Conservation (phyloP, 2,888 invertebrate genomes). For the Imbricaverruca yamaguchii region DNA sequence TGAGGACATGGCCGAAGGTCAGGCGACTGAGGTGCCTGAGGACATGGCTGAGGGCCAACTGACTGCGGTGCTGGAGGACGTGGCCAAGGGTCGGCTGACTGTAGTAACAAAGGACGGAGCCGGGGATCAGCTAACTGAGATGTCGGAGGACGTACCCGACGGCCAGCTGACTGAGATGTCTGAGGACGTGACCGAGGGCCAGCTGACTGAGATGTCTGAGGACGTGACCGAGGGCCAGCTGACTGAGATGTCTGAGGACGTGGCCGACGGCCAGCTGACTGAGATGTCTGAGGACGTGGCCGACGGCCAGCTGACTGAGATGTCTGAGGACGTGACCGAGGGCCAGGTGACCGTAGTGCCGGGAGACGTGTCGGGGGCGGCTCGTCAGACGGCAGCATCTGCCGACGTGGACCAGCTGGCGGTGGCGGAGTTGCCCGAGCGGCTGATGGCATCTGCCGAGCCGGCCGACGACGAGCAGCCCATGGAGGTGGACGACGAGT, state of each 20-base stretch:
- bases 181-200: too few relatives aligned
- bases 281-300: neutral
- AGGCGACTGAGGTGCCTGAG: neutral
- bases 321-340: neutral
- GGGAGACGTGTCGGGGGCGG: neutral
- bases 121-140: too few relatives aligned
- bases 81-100: too few relatives aligned
- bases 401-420: neutral
- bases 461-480: neutral
- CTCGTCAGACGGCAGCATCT: too few relatives aligned
- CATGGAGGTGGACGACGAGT: neutral
- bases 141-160: too few relatives aligned
- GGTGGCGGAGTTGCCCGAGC: constrained; percentile 15
- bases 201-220: too few relatives aligned
- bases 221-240: neutral
- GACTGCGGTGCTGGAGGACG: too few relatives aligned
- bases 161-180: too few relatives aligned
- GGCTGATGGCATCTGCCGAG: neutral
- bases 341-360: neutral
- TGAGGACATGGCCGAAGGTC: neutral
- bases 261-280: neutral
- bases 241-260: neutral
- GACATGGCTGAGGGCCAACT: too few relatives aligned
- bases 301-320: neutral
- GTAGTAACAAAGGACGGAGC: too few relatives aligned